Evolutionary conservation across 2,888 invertebrate genomes (phyloP).

Genomic region (Standfussiana lucernea): DNA sequence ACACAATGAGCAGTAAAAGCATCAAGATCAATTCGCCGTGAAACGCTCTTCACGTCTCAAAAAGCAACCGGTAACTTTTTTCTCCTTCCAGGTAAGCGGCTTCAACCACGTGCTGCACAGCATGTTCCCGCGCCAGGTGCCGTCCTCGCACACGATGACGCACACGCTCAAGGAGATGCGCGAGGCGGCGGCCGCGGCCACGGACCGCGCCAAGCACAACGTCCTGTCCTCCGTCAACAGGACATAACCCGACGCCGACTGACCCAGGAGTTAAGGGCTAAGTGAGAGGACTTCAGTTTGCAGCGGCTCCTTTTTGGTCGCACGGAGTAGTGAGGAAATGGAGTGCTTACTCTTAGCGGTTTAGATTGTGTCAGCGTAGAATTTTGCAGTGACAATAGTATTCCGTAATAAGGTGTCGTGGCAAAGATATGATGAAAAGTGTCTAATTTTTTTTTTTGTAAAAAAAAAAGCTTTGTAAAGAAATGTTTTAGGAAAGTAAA

Average conservation of each 20-base stretch:
- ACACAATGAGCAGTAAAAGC: not conserved
- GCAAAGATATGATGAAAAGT: not conserved
- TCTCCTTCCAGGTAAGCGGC: constrained; percentile 91
- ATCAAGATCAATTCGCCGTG: not conserved
- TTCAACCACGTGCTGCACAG: constrained; percentile 95
- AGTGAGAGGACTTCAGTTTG: constrained; percentile 16
- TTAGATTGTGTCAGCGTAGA: not conserved
- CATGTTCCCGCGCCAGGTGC: constrained; percentile 91
- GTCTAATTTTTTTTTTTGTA: not conserved
- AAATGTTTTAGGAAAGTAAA: not conserved
- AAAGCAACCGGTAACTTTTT: not conserved
- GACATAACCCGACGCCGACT: constrained; percentile 77
- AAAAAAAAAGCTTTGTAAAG: not conserved
- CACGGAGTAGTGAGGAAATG: constrained; percentile 34
- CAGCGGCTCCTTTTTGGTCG: not conserved
- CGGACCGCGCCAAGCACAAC: constrained; percentile 94
- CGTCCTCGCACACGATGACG: constrained; percentile 68
- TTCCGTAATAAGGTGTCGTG: not conserved
- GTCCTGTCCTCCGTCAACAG: constrained; percentile 87
- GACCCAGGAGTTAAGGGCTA: constrained; percentile 39
- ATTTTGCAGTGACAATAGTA: not conserved
- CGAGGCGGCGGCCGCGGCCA: constrained; percentile 95
- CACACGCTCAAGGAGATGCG: constrained; percentile 91
- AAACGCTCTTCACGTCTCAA: not conserved
- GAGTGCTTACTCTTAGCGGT: constrained; percentile 26